These are phyloP conservation scores for Hypercompe scribonia DNA, from an alignment of 2,888 invertebrate species.

Conservation along the genomic window DNA sequence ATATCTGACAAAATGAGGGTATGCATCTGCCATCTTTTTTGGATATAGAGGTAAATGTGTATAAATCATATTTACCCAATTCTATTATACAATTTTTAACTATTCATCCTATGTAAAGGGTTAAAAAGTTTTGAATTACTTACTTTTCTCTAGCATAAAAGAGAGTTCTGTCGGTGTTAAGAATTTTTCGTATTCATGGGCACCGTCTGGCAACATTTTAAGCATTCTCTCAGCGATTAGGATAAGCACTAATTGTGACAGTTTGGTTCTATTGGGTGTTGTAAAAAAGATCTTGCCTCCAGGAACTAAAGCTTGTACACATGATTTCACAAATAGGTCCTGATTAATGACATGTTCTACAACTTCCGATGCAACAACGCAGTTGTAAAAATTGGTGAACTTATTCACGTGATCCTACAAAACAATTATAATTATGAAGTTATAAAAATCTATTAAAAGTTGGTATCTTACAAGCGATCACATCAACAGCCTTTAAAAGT, in stretches of 20 bases:
- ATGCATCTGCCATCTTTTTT: too few relatives aligned
- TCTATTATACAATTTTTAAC: too few relatives aligned
- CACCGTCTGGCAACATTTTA: conserved; percentile 91
- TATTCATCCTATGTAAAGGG: not conserved
- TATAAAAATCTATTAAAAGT: not conserved
- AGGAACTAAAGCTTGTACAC: conserved; percentile 89
- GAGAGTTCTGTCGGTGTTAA: conserved; percentile 92
- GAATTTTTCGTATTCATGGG: conserved; percentile 97
- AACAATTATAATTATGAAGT: not conserved
- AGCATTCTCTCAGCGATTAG: conserved; percentile 92
- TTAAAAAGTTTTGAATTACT: conserved; percentile 62
- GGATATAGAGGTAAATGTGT: too few relatives aligned
- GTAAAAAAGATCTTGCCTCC: conserved; percentile 91
- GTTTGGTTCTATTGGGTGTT: conserved; percentile 87
- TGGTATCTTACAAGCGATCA: too few relatives aligned
- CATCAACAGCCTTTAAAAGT: too few relatives aligned
- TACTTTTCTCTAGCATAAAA: conserved; percentile 90
- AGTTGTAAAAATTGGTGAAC: conserved; percentile 89
- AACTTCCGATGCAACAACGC: conserved; percentile 95
- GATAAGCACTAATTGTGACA: conserved; percentile 89
- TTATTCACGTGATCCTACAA: conserved; percentile 83
- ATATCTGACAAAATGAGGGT: too few relatives aligned
- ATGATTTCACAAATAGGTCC: conserved; percentile 89
- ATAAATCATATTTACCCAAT: too few relatives aligned
- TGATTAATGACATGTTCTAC: conserved; percentile 94